Evolutionary conservation across 2,888 invertebrate species (phyloP).

Genomic region (Salticus scenicus): DNA sequence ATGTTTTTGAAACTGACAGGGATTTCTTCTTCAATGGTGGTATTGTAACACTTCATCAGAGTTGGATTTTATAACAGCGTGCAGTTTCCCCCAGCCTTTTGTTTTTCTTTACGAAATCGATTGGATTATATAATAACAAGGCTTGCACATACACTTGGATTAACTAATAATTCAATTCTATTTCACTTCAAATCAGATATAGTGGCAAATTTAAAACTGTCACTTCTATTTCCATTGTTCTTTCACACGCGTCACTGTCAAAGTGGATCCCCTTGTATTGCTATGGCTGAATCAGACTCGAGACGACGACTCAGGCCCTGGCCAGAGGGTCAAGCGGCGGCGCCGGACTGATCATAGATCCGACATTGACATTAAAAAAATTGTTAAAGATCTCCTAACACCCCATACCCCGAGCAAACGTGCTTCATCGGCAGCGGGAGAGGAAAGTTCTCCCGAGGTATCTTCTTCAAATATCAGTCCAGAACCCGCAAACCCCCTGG

Average conservation of each 20-base stretch:
- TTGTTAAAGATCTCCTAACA: conserved; percentile 58
- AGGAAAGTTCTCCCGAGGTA: conserved; percentile 70
- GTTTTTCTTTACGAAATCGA: no score
- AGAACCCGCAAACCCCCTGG: conserved; percentile 47
- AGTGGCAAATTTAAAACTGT: no score
- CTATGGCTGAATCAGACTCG: conserved; percentile 71
- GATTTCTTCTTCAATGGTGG: no score
- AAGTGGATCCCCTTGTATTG: conserved; percentile 72
- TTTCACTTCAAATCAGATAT: no score
- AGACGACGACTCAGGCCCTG: conserved; percentile 70
- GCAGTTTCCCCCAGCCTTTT: no score
- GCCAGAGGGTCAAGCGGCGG: conserved; percentile 49
- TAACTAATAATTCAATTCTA: no score
- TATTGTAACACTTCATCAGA: no score
- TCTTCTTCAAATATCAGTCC: conserved; percentile 70
- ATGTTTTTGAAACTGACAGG: no score
- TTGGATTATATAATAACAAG: no score
- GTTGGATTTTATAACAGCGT: no score
- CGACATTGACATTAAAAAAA: conserved; percentile 65
- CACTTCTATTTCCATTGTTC: no score
- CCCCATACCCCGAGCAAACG: conserved; percentile 38
- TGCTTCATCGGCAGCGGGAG: conserved; percentile 47
- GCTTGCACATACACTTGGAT: no score
- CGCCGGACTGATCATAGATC: conserved; percentile 57
- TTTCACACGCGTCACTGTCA: conserved; percentile 28